Percentiles rank a stretch among this genome's conserved stretches.
Evolutionary conservation across 2,888 invertebrate genomes (phyloP).

Genomic region (Exocentrus adspersus): DNA sequence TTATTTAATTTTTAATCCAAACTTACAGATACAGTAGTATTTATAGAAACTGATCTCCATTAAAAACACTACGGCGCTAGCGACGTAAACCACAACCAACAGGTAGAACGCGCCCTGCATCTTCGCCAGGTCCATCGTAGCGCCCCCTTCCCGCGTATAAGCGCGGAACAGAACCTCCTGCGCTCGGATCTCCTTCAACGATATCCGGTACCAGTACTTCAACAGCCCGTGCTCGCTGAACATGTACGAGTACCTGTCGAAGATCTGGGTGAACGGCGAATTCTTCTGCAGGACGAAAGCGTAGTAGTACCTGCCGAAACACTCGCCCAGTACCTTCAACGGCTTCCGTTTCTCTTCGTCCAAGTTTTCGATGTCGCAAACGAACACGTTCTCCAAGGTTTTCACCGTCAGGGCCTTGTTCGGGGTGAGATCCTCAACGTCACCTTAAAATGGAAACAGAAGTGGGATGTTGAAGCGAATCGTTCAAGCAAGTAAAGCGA

Average conservation of each 20-base stretch:
- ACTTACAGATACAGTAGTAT: background rate
- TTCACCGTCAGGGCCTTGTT: conserved; percentile 34
- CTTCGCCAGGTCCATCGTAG: conserved; percentile 29
- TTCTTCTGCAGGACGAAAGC: conserved; percentile 42
- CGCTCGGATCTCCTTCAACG: conserved; percentile 14
- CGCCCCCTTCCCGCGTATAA: conserved; percentile 9
- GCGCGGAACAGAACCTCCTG: conserved; percentile 27
- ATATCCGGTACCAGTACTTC: conserved; percentile 35
- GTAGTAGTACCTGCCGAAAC: conserved; percentile 39
- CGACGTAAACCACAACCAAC: conserved; percentile 28
- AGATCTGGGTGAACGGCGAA: conserved; percentile 42
- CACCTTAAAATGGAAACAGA: conserved; percentile 3
- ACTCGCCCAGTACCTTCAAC: conserved; percentile 42
- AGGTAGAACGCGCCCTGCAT: conserved; percentile 38
- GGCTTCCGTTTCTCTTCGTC: conserved; percentile 30
- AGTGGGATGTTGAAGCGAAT: background rate
- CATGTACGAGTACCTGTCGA: conserved; percentile 32
- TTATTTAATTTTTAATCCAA: background rate
- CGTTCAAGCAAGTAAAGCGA: too few species aligned
- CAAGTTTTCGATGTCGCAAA: conserved; percentile 43
- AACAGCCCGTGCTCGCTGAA: conserved; percentile 43
- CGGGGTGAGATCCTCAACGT: conserved; percentile 4
- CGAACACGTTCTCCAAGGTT: conserved; percentile 38
- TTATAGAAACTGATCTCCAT: conserved; percentile 26
- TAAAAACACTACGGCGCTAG: conserved; percentile 34